Percentiles rank a stretch among this genome's conserved stretches.
Conservation (phyloP, 2,797 vertebrate genomes). For the Orestias chungarensis region DNA sequence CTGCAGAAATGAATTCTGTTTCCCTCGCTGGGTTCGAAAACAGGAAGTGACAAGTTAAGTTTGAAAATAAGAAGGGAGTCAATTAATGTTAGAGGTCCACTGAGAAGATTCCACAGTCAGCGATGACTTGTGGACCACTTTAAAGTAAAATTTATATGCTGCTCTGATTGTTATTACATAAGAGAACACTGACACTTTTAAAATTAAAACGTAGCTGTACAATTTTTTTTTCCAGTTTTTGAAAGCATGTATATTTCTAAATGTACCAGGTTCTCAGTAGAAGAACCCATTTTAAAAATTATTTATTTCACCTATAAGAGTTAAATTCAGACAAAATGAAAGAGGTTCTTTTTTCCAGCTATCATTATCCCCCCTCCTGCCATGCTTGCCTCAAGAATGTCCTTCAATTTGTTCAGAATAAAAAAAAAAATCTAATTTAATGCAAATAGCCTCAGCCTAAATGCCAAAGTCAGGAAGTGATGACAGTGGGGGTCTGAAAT, state of each 20-base stretch:
- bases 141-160: no score
- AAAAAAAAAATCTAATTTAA: conserved; percentile 60
- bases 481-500: conserved; percentile 66
- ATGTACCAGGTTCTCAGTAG: conserved; percentile 38
- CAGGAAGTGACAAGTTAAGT: no score
- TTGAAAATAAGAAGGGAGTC: background rate
- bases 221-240: conserved; percentile 22
- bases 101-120: background rate
- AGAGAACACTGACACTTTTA: no score
- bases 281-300: conserved; percentile 49
- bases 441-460: conserved; percentile 80
- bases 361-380: conserved; percentile 18
- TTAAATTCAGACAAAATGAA: conserved; percentile 38
- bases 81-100: background rate
- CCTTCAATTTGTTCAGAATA: conserved; percentile 62
- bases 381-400: conserved; percentile 33
- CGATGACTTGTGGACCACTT: background rate
- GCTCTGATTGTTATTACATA: no score
- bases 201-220: background rate
- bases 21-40: no score
- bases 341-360: conserved; percentile 38
- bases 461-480: conserved; percentile 72
- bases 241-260: conserved; percentile 1
- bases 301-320: conserved; percentile 33
- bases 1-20: no score